Evolutionary conservation across 2,797 vertebrate species (phyloP).

Genomic region (Bryconaethiops microstoma): DNA sequence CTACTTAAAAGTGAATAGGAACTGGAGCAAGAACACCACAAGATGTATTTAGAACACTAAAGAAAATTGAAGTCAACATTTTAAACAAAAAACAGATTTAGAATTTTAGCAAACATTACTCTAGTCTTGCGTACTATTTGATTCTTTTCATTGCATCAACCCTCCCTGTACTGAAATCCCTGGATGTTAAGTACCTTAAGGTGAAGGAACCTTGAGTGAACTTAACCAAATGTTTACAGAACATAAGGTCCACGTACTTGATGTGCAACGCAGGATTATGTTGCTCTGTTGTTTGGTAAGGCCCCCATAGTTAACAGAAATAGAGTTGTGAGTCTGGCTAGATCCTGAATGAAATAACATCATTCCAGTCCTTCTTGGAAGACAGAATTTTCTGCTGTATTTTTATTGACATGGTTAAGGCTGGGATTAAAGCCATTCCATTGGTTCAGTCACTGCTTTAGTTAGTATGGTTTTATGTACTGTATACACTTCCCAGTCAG

Average conservation of each 20-base stretch:
- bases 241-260: conserved; percentile 23
- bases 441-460: conserved; percentile 48
- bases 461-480: conserved; percentile 8
- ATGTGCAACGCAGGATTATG: neutral
- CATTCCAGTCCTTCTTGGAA: conserved; percentile 49
- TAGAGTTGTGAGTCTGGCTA: neutral
- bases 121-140: neutral
- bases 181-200: neutral
- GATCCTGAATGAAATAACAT: neutral
- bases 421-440: neutral
- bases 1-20: neutral
- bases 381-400: conserved; percentile 8
- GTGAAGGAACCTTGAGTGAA: neutral
- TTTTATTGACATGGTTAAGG: neutral
- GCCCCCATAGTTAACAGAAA: neutral
- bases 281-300: conserved; percentile 10
- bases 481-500: neutral
- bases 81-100: no score
- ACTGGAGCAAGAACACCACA: neutral
- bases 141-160: neutral
- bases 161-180: neutral
- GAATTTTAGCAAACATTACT: neutral
- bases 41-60: neutral
- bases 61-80: neutral
- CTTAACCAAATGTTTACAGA: neutral